These are phyloP conservation scores for Subacronicta megacephala DNA, from an alignment of 2,888 invertebrate genomes.

Conservation along the genomic window DNA sequence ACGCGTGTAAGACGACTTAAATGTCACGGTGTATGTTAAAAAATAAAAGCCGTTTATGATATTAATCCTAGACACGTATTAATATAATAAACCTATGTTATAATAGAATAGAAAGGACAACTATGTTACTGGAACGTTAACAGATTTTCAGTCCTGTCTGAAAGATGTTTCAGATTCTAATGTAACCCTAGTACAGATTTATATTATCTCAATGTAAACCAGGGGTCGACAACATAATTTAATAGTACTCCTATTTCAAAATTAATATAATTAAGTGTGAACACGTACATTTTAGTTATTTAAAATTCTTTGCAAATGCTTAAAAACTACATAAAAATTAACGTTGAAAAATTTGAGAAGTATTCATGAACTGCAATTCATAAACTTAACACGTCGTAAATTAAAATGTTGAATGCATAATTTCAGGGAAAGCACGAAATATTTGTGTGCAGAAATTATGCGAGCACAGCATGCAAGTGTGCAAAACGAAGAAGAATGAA, in stretches of 20 bases:
- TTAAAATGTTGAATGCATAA: conserved; percentile 45
- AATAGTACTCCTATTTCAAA: background rate
- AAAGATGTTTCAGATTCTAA: too few relatives aligned
- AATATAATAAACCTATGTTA: too few relatives aligned
- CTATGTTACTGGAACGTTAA: too few relatives aligned
- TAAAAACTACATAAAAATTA: conserved; percentile 27
- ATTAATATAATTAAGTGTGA: background rate
- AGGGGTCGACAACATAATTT: too few relatives aligned
- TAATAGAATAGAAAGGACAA: too few relatives aligned
- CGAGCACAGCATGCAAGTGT: conserved; percentile 10
- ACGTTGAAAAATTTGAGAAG: conserved; percentile 19
- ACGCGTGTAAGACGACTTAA: too few relatives aligned
- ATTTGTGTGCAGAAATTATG: conserved; percentile 32
- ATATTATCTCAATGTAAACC: too few relatives aligned
- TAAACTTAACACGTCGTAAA: conserved; percentile 43
- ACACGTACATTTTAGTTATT: background rate
- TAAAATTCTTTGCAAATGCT: conserved; percentile 5
- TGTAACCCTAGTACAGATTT: too few relatives aligned
- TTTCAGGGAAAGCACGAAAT: conserved; percentile 25
- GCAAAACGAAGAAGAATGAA: conserved; percentile 12
- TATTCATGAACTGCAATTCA: conserved; percentile 32
- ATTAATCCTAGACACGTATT: too few relatives aligned
- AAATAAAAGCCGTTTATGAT: too few relatives aligned
- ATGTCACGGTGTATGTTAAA: too few relatives aligned
- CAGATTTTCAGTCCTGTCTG: too few relatives aligned